Conservation (phyloP, 2,113 vertebrate genomes). For the Mesoclemmys tuberculata region DNA sequence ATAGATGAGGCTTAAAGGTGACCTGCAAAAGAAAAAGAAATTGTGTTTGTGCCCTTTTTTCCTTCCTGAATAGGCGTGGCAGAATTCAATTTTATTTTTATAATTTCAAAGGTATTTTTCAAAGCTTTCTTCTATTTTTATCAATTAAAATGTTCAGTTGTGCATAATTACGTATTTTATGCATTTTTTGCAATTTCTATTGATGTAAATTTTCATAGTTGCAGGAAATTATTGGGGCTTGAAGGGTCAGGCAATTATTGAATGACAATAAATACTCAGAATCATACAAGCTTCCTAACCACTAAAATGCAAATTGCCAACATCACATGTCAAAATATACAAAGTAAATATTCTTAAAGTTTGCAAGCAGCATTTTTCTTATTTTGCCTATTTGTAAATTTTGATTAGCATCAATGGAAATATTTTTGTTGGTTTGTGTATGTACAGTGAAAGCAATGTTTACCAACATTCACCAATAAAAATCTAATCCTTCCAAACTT, state of each 20-base stretch:
- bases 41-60: slow-evolving; percentile 48
- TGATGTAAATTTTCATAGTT: not conserved
- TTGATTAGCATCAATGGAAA: not conserved
- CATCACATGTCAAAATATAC: not conserved
- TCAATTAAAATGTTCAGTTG: not conserved
- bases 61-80: not conserved
- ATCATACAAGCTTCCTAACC: not conserved
- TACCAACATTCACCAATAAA: not conserved
- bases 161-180: not conserved
- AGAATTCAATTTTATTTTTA: not conserved
- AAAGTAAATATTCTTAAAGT: not conserved
- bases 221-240: not conserved
- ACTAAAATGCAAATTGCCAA: not conserved
- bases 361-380: not conserved
- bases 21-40: slow-evolving; percentile 73
- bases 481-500: not conserved
- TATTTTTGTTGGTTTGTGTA: not conserved
- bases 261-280: not conserved
- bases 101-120: not conserved
- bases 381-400: not conserved
- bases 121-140: not conserved
- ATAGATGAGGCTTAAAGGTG: slow-evolving; percentile 67
- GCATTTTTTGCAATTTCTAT: not conserved
- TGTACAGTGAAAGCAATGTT: not conserved
- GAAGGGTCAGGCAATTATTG: not conserved